Conservation (phyloP, 1,140 invertebrate genomes). For the Lethocerus indicus region DNA sequence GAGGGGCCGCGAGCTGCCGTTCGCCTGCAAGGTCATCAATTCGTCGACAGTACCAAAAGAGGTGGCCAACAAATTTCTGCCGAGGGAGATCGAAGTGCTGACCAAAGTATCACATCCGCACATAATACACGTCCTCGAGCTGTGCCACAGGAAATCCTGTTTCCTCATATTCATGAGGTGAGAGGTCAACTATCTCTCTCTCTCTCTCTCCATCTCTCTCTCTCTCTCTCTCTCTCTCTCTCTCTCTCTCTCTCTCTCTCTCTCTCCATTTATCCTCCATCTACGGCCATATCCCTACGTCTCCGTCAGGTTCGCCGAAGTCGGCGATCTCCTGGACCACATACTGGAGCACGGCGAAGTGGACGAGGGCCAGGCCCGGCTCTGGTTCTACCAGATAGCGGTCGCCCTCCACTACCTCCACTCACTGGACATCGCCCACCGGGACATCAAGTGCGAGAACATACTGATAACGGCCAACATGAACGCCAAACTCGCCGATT, state of each 20-base stretch:
- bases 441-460: constrained; percentile 66
- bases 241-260: too few species aligned
- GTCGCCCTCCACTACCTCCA: constrained; percentile 52
- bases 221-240: too few species aligned
- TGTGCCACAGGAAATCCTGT: constrained; percentile 6
- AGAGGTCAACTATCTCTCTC: too few species aligned
- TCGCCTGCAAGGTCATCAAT: constrained; percentile 60
- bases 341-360: constrained; percentile 40
- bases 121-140: constrained; percentile 33
- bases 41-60: constrained; percentile 46
- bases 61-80: constrained; percentile 54
- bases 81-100: constrained; percentile 51
- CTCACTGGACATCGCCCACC: constrained; percentile 49
- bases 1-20: constrained; percentile 30
- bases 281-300: not conserved
- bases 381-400: constrained; percentile 49
- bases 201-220: too few species aligned
- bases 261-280: not conserved
- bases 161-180: constrained; percentile 11
- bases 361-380: constrained; percentile 37
- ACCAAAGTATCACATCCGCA: constrained; percentile 52
- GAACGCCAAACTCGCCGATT: constrained; percentile 63
- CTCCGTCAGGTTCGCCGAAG: constrained; percentile 30
- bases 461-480: constrained; percentile 47
- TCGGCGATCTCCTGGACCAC: constrained; percentile 47